Base-by-base conservation (phyloP, 2,113 vertebrate species). In the Puffinus mauretanicus region DNA sequence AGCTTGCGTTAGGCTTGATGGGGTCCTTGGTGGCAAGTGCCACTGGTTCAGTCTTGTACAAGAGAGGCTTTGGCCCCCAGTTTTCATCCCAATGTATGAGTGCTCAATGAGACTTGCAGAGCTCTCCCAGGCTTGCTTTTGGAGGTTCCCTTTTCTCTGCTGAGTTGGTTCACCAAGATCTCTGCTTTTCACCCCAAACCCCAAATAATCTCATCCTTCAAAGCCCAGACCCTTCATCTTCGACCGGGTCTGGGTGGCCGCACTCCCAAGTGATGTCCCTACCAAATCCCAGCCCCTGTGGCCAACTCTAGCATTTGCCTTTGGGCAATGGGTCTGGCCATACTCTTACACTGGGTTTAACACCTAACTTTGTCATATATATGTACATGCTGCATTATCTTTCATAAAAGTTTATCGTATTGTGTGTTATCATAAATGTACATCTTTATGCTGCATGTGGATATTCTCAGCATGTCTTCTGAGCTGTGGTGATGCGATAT, bases 191-290 rank as follows among this genome's bases (percentile, higher is more conserved):
- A 62, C 10, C 24, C 44, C 58, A 70, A 86, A 44, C 12, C 38
- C 22, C 65, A 60, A 49, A 73, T 51, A 62, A 49, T 27, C 21
- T 70, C 32, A 42, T 44, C 34, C 34, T 88, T 54, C 58, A 79
- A 85, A 92, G 47, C 11, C 15, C 47, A n/a, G 11, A 17, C 22
- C 7, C 32, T 55, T 57, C 26, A 18, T 15, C 34, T 47, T 16
- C 3, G 1, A 34, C 76, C 0, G 0, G 20, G 18, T 29, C 55
- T 5, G 7, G 10, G 25, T 42, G 29, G 42, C 55, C 14, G 3
- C 0, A 2, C 25, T 55, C 16, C 57, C 0, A 0, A 69, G 34
- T 30, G 62, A 42, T 16, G 16, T 57, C 49, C 32, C 22, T 30
- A 27, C 44, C 47, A 86, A 91, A 87, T n/a, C 25, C 22, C 65